phyloP scores from a whole-genome alignment of 37 sponge, comb jelly and placozoan species.

The Ephydatia muelleri region DNA sequence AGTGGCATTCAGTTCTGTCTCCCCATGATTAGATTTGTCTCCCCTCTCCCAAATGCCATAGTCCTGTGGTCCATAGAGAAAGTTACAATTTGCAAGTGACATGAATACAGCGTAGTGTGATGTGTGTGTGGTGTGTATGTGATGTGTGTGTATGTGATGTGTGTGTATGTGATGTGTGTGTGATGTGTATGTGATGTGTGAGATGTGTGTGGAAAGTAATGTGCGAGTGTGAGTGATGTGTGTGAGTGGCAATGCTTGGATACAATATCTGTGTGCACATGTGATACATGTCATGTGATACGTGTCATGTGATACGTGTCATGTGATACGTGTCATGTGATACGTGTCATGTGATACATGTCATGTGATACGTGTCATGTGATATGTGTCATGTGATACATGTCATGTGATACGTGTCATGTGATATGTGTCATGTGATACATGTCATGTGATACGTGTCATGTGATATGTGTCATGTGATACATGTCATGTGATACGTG shows the following conservation, averaged over 20 bases:
- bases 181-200: neutral
- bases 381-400: neutral
- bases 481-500: too few relatives aligned
- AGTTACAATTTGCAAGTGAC: neutral
- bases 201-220: neutral
- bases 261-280: too few relatives aligned
- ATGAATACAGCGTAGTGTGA: neutral
- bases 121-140: neutral
- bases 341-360: too few relatives aligned
- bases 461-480: too few relatives aligned
- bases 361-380: too few relatives aligned
- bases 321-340: too few relatives aligned
- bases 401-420: too few relatives aligned
- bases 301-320: too few relatives aligned
- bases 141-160: neutral
- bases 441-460: too few relatives aligned
- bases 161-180: neutral
- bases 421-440: too few relatives aligned
- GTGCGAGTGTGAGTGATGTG: neutral
- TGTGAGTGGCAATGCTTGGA: neutral
- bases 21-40: conserved; percentile 93
- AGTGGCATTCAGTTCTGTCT: conserved; percentile 90
- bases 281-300: too few relatives aligned
- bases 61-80: conserved; percentile 55
- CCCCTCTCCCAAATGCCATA: conserved; percentile 98